phyloP scores from a whole-genome alignment of 2,888 invertebrate genomes.

The Lasioglossum villosulum region DNA sequence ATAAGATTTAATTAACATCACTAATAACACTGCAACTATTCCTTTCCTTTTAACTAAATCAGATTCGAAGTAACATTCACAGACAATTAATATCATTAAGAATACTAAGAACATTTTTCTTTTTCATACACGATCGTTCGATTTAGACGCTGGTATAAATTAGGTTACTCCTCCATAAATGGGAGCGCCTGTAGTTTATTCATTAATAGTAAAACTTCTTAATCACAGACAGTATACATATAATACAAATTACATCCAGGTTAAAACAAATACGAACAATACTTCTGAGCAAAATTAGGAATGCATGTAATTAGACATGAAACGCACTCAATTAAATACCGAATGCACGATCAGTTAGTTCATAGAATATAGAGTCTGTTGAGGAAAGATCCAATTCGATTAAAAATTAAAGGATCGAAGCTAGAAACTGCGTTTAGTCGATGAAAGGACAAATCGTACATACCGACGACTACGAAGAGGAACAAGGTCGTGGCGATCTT shows the following conservation, averaged over 20 bases:
- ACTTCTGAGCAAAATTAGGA: neutral
- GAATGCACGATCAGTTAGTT: neutral
- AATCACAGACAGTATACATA: neutral
- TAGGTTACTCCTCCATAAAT: neutral
- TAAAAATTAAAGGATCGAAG: neutral
- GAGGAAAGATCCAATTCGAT: neutral
- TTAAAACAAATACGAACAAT: neutral
- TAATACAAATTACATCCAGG: neutral
- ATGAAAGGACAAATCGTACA: constrained; percentile 57
- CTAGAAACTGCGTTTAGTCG: constrained; percentile 32
- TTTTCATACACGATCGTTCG: neutral
- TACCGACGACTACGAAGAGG: constrained; percentile 81
- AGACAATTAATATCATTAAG: neutral
- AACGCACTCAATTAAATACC: neutral
- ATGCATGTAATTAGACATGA: neutral
- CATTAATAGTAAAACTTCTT: neutral
- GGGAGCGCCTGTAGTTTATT: no score
- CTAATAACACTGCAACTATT: neutral
- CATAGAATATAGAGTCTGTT: neutral
- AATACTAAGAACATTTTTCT: neutral
- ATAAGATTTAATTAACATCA: neutral
- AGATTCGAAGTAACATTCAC: neutral
- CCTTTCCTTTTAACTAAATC: neutral
- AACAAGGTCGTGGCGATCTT: constrained; percentile 80
- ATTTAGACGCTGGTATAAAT: neutral